phyloP scores from a whole-genome alignment of 2,888 invertebrate species.

The Peribatodes rhomboidaria region DNA sequence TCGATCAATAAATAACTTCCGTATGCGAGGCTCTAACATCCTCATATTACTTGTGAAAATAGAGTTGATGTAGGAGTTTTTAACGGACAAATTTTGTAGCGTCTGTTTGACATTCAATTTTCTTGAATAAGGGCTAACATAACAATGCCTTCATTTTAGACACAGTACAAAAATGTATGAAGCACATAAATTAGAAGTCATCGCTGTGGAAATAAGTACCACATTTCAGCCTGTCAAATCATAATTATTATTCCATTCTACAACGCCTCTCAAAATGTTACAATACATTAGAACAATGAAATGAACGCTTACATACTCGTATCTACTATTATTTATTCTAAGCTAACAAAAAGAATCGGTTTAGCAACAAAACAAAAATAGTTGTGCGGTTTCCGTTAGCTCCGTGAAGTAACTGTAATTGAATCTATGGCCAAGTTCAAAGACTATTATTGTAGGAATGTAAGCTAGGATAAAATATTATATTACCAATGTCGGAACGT shows the following conservation, averaged over 20 bases:
- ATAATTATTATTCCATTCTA: conserved; percentile 18
- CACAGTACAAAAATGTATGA: background rate
- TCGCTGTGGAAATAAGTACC: conserved; percentile 1
- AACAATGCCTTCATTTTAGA: background rate
- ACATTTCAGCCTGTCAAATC: conserved; percentile 47
- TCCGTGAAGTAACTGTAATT: background rate
- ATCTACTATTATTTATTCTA: too few species aligned
- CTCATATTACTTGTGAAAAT: too few species aligned
- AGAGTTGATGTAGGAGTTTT: too few species aligned
- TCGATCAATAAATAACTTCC: background rate
- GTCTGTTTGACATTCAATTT: too few species aligned
- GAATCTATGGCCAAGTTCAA: conserved; percentile 40
- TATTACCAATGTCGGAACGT: conserved; percentile 44
- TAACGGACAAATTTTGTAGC: too few species aligned
- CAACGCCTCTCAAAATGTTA: conserved; percentile 18
- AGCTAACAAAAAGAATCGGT: conserved; percentile 2
- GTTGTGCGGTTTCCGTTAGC: conserved; percentile 18
- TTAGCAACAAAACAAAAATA: conserved; percentile 25
- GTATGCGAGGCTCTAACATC: too few species aligned
- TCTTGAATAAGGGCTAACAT: too few species aligned
- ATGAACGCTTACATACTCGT: background rate
- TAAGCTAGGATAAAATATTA: conserved; percentile 43
- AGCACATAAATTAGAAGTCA: background rate
- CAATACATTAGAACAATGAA: conserved; percentile 18
- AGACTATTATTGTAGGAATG: conserved; percentile 41